Evolutionary conservation across 2,113 vertebrate genomes (phyloP).

Genomic region (Sitta europaea): DNA sequence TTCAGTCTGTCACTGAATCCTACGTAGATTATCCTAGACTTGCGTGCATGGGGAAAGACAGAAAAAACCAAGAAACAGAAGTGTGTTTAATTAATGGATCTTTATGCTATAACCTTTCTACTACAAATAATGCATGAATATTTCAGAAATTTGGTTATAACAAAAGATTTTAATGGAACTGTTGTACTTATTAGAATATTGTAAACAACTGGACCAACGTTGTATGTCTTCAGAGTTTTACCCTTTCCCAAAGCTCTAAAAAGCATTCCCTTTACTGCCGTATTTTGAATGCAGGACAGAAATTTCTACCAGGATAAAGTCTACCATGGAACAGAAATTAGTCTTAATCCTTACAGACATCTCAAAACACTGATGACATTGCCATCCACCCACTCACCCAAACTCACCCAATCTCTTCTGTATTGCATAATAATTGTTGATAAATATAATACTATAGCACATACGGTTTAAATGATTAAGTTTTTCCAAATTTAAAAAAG

Average conservation of each 20-base stretch:
- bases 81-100: neutral
- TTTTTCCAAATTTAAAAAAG: neutral
- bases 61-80: neutral
- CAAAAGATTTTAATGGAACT: neutral
- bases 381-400: neutral
- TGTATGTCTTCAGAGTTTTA: neutral
- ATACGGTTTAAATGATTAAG: fast-evolving
- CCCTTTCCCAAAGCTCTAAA: neutral
- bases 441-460: neutral
- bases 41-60: neutral
- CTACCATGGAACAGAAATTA: neutral
- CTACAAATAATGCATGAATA: neutral
- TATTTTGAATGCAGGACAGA: neutral
- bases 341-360: neutral
- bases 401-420: neutral
- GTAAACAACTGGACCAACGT: neutral
- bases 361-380: neutral
- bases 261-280: neutral
- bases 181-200: neutral
- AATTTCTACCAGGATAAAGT: neutral
- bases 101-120: neutral
- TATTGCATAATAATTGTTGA: neutral
- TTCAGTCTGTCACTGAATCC: neutral
- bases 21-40: neutral
- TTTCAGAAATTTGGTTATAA: neutral